Percentiles rank a stretch among this genome's conserved stretches.
Evolutionary conservation across 2,113 vertebrate genomes (phyloP).

Genomic region (Albula goreensis): DNA sequence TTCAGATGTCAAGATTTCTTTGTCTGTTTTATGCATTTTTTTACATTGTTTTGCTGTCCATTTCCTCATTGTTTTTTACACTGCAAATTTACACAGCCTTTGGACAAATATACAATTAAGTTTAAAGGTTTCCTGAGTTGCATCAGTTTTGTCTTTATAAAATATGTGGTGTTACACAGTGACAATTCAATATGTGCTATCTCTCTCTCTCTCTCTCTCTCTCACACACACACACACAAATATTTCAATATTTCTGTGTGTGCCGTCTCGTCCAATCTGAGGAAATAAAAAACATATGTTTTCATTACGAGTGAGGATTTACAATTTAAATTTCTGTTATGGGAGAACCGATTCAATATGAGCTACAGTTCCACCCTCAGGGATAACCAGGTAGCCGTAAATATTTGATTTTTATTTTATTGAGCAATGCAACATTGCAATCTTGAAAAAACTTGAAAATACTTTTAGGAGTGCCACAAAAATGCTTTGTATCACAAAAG

Average conservation of each 20-base stretch:
- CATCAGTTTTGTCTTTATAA: not conserved
- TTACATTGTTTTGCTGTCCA: not conserved
- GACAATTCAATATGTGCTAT: not conserved
- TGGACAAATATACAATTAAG: not conserved
- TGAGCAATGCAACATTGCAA: not conserved
- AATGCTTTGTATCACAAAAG: too few species aligned
- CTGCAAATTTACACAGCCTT: not conserved
- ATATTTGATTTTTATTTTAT: not conserved
- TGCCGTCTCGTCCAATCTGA: not conserved
- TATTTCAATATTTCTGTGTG: not conserved
- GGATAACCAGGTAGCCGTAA: constrained; percentile 4
- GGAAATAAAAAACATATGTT: constrained; percentile 12
- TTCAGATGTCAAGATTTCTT: not conserved
- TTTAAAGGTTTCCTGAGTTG: not conserved
- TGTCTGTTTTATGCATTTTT: not conserved
- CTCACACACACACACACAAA: constrained; percentile 6
- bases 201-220: not conserved
- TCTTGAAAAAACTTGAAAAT: not conserved
- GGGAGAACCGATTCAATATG: not conserved
- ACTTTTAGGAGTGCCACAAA: too few species aligned
- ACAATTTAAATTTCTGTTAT: not conserved
- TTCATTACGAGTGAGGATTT: constrained; percentile 20
- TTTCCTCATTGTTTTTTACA: not conserved
- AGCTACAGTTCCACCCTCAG: constrained; percentile 11
- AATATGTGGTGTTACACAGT: not conserved